phyloP scores from a whole-genome alignment of 2,113 vertebrate species.

The Pantherophis guttatus region DNA sequence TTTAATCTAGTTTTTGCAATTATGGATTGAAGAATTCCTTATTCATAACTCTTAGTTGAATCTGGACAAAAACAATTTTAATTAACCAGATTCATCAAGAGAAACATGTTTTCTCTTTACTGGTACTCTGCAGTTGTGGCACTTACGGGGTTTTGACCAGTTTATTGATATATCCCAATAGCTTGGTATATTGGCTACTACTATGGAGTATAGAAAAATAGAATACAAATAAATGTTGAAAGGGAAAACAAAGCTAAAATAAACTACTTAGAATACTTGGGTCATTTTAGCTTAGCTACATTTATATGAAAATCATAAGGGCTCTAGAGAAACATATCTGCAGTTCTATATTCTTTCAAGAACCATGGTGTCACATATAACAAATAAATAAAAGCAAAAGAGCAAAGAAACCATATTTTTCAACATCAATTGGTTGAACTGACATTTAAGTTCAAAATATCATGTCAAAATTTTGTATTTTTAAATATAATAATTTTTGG shows the following conservation, averaged over 20 bases:
- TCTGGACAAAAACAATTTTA: not conserved
- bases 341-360: not conserved
- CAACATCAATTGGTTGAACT: not conserved
- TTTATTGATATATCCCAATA: not conserved
- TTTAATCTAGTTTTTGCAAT: not conserved
- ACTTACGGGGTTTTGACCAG: not conserved
- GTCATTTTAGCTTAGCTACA: not conserved
- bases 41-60: not conserved
- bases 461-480: not conserved
- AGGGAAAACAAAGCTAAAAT: not conserved
- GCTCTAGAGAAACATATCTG: not conserved
- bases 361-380: not conserved
- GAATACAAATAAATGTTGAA: not conserved
- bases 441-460: not conserved
- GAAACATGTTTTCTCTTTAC: not conserved
- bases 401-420: not conserved
- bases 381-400: not conserved
- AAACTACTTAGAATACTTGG: not conserved
- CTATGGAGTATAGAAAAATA: not conserved
- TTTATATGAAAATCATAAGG: not conserved
- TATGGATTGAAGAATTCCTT: not conserved
- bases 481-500: not conserved
- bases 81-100: not conserved
- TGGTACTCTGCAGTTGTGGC: not conserved
- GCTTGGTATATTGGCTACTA: not conserved